Base-by-base conservation (phyloP, 2,797 vertebrate genomes). In the Parambassis ranga region DNA sequence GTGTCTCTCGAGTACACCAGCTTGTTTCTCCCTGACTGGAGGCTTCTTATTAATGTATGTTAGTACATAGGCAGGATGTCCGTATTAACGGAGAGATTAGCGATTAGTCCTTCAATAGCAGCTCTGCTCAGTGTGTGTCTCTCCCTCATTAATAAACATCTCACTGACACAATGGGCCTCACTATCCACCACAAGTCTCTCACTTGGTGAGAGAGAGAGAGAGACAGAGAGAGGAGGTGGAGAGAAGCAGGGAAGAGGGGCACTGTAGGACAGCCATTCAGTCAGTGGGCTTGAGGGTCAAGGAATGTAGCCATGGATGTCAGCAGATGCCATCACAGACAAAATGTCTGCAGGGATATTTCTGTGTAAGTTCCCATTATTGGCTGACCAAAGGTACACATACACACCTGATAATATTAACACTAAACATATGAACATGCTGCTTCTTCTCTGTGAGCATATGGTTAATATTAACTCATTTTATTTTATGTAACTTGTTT, bases 111-210 rank as follows among this genome's bases (percentile, higher is more conserved):
- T 71, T 79, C 77, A 60, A 65, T 14, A 62, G 78, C 79, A 71
- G 82, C 80, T 82, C 82, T 84, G 66, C 81, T 37, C 65, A 67
- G 42, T 24, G 60, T 75, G 55, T 67, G 65, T 15, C 26, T 58
- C 79, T 41, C 63, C 46, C 90, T 92, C 91, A 92, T 92, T 90
- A 91, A 89, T 81, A 92, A 91, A 90, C 91, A 91, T 90, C 81
- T 91, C 90, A 89, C 86, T 83, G 63, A 69, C 87, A 92, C 91
- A 92, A 92, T 90, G 84, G 84, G 53, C 61, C 81, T 81, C 85
- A 86, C 89, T 92, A 89, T 91, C 86, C 82, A 84, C 65, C 84
- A 71, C 44, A 52, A 73, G 61, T 55, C 59, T 77, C 81, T 76
- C 77, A 22, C 49, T 64, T 69, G 52, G 73, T 5, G 16, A 69